Evolutionary conservation across 53 echinoderm and acorn worm species (phyloP), one percentile per base, ranked within the genome.

Genomic region (Apostichopus leukothele): DNA sequence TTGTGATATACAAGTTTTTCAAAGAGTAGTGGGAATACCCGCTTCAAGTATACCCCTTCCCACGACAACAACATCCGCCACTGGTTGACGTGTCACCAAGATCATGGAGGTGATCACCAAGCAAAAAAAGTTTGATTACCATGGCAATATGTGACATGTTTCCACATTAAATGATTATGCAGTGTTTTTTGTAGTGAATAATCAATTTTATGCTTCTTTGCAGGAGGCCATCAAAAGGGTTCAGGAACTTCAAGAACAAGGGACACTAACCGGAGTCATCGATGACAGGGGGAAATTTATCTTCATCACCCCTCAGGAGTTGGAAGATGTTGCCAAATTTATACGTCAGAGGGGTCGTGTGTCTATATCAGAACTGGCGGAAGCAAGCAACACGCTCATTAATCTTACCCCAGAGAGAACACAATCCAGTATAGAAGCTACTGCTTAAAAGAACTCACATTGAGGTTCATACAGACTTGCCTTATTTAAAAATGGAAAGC

Each of bases 251-350:
- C 95, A 95, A 86, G 95, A 93, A 23, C 92, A 97, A 53, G 97
- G 95, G 4, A 74, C 86, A 14, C 84, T 97, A 27, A 97, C 97
- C 63, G 97, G 97, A 27, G 95, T 95, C 73, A 89, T 97, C 21
- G 95, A 95, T 57, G 95, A 95, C 84, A 91, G 95, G 78, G 97
- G 97, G 27, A 95, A 97, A 75, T 97, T 95, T 68, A 97, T 97
- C 67, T 97, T 92, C 90, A 95, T 97, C 74, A 94, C 97, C 10
- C 95, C 92, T 68, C 91, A 94, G 20, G 97, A 97, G 68, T 87
- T 97, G 51, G 97, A 95, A 73, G 95, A 90, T 5, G 93, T 97
- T 6, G 97, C 97, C 74, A 93, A 94, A 85, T 95, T 97, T 88
- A 97, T 97, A 66, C 90, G 91, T 67, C 97, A 97, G 83, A 27